phyloP scores from a whole-genome alignment of 2,888 invertebrate species.

The Diplolepis rosae region DNA sequence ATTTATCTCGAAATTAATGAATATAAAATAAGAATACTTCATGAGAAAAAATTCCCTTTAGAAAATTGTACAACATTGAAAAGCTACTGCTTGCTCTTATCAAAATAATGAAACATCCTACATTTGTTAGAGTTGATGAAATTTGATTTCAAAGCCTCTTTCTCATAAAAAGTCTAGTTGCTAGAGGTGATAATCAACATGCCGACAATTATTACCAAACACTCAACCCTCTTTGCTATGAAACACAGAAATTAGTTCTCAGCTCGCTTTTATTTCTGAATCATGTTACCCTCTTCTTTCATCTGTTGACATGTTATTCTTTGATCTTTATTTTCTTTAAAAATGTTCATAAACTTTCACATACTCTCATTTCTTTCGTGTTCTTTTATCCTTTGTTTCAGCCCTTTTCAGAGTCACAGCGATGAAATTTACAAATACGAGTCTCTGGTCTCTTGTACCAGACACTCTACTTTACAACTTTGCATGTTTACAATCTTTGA shows the following conservation, averaged over 20 bases:
- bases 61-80: too few relatives aligned
- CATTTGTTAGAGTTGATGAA: not conserved
- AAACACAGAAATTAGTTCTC: slow-evolving; percentile 6
- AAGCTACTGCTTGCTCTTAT: too few relatives aligned
- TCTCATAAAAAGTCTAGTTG: not conserved
- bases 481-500: too few relatives aligned
- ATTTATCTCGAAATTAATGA: too few relatives aligned
- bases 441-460: too few relatives aligned
- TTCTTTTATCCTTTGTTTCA: not conserved
- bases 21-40: not conserved
- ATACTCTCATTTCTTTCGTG: too few relatives aligned
- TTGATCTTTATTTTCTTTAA: not conserved
- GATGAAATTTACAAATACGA: too few relatives aligned
- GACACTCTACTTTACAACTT: too few relatives aligned
- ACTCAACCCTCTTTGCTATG: not conserved
- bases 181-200: slow-evolving; percentile 14
- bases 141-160: not conserved
- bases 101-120: not conserved
- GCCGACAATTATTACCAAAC: not conserved
- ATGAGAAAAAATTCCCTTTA: too few relatives aligned
- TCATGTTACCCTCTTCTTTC: not conserved
- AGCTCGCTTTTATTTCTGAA: not conserved
- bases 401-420: not conserved
- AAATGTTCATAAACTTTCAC: not conserved
- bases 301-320: slow-evolving; percentile 1